A percentile compares a stretch with the other conserved stretches of the same genome.
Evolutionary conservation across 1,140 invertebrate species (phyloP).

Genomic region (Asbolus verrucosus): DNA sequence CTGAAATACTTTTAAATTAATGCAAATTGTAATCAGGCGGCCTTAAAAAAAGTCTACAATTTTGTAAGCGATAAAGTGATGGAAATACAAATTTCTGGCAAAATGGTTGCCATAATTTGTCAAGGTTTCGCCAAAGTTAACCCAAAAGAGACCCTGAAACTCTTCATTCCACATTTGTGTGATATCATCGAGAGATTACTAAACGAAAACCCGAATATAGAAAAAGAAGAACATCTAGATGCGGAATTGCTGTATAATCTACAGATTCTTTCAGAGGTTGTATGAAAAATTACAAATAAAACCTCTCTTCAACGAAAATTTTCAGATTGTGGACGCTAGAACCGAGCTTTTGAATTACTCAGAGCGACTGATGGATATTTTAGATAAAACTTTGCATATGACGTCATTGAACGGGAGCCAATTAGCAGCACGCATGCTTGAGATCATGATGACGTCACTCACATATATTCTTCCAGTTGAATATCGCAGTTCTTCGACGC

Average conservation of each 20-base stretch:
- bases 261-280: constrained; percentile 79
- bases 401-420: constrained; percentile 69
- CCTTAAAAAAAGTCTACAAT: constrained; percentile 78
- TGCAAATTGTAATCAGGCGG: constrained; percentile 68
- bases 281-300: no score
- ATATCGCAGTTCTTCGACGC: constrained; percentile 71
- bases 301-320: no score
- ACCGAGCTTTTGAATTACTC: constrained; percentile 68
- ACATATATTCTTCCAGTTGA: constrained; percentile 74
- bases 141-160: constrained; percentile 75
- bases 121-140: constrained; percentile 78
- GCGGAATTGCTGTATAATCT: constrained; percentile 84
- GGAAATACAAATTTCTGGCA: constrained; percentile 86
- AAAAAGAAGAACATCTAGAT: constrained; percentile 81
- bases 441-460: constrained; percentile 69
- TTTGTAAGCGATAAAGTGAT: constrained; percentile 82
- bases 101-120: constrained; percentile 74
- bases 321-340: constrained; percentile 60
- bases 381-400: constrained; percentile 69
- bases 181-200: constrained; percentile 70
- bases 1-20: constrained; percentile 10
- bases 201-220: constrained; percentile 71
- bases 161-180: constrained; percentile 80
- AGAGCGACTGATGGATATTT: constrained; percentile 66
- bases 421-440: constrained; percentile 66